Conservation (phyloP, 2,888 invertebrate species). For the Cabera pusaria region DNA sequence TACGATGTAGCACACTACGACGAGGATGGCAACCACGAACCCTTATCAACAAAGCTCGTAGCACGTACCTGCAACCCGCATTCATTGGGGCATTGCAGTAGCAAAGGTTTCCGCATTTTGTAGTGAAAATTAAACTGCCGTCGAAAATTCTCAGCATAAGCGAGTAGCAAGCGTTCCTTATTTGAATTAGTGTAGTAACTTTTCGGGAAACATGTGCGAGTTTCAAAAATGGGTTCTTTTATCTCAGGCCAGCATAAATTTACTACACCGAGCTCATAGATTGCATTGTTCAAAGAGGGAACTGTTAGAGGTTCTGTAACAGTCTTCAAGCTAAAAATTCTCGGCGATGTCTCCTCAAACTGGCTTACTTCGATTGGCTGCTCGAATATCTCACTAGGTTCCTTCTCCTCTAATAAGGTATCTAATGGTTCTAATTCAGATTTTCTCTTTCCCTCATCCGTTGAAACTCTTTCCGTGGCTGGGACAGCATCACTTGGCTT, state of each 20-base stretch:
- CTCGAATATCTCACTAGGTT: conserved; percentile 58
- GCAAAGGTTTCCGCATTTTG: conserved; percentile 84
- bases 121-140: conserved; percentile 85
- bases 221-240: conserved; percentile 80
- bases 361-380: conserved; percentile 53
- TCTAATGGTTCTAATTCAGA: conserved; percentile 46
- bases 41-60: too few species aligned
- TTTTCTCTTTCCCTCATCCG: neutral
- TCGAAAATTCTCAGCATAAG: conserved; percentile 91
- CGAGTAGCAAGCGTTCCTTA: conserved; percentile 88
- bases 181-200: conserved; percentile 86
- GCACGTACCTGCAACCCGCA: conserved; percentile 87
- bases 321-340: conserved; percentile 60
- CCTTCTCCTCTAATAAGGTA: conserved; percentile 70
- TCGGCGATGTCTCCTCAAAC: conserved; percentile 61
- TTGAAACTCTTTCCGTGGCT: neutral
- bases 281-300: conserved; percentile 82
- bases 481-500: conserved; percentile 23
- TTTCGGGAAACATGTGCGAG: conserved; percentile 83
- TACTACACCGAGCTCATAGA: conserved; percentile 84
- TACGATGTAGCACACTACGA: neutral
- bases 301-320: conserved; percentile 67
- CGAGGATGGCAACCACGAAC: too few species aligned
- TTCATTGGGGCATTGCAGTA: conserved; percentile 89
- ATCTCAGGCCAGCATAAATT: conserved; percentile 86